Conservation (phyloP, 2,888 invertebrate species). For the Plebejus argus region DNA sequence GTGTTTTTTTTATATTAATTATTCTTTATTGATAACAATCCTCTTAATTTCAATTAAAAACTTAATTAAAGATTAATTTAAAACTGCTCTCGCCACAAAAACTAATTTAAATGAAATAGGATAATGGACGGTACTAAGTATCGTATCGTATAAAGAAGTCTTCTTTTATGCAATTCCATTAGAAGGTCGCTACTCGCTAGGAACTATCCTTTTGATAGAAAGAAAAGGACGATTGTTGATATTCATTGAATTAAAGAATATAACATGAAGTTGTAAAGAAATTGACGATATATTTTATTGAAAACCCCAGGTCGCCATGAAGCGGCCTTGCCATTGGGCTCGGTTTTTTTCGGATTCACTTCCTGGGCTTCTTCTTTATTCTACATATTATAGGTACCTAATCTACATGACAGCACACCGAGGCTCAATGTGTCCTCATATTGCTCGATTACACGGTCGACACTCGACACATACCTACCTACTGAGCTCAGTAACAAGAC, state of each 20-base stretch:
- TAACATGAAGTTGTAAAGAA: too few relatives aligned
- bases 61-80: neutral
- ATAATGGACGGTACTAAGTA: neutral
- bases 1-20: too few relatives aligned
- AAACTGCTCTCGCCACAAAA: neutral
- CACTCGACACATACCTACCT: too few relatives aligned
- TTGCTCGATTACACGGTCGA: too few relatives aligned
- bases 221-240: neutral
- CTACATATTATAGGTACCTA: too few relatives aligned
- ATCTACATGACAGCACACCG: neutral
- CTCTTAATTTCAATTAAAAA: neutral
- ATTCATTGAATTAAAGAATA: neutral
- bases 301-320: too few relatives aligned
- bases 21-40: too few relatives aligned
- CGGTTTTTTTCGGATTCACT: neutral
- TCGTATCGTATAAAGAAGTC: too few relatives aligned
- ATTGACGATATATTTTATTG: neutral
- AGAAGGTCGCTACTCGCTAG: neutral
- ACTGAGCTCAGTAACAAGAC: too few relatives aligned
- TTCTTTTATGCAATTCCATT: neutral
- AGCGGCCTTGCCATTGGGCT: neutral
- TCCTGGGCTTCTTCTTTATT: neutral
- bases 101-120: neutral
- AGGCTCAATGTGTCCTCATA: neutral
- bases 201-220: slow-evolving; percentile 3